Evolutionary conservation across 2,113 vertebrate species (phyloP).

Genomic region (Melanerpes formicivorus): DNA sequence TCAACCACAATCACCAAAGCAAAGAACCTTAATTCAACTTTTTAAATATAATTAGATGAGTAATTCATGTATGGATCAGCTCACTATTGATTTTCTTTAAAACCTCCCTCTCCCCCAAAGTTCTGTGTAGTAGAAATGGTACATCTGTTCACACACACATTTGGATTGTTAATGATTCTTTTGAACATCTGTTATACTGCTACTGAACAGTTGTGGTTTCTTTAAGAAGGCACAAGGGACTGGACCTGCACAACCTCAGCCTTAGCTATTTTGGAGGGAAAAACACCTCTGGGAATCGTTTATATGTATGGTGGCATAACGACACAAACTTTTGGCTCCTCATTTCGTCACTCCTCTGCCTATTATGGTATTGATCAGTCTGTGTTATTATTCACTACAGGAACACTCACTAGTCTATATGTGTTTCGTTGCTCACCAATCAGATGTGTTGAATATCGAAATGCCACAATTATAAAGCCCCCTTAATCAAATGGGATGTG

Average conservation of each 20-base stretch:
- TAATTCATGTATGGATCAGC: constrained; percentile 51
- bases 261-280: constrained; percentile 57
- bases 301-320: constrained; percentile 5
- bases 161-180: constrained; percentile 79
- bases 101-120: constrained; percentile 42
- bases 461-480: not conserved
- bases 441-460: constrained; percentile 5
- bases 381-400: constrained; percentile 8
- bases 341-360: constrained; percentile 36
- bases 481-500: not conserved
- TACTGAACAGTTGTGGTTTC: constrained; percentile 77
- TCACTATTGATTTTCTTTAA: constrained; percentile 71
- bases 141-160: constrained; percentile 77
- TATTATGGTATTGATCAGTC: constrained; percentile 25
- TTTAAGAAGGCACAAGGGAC: constrained; percentile 75
- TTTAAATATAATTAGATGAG: constrained; percentile 66
- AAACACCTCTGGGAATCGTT: constrained; percentile 55
- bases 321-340: constrained; percentile 44
- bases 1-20: constrained; percentile 40
- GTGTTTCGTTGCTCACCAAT: not conserved
- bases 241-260: constrained; percentile 70
- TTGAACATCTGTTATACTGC: constrained; percentile 77
- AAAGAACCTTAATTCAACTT: constrained; percentile 44
- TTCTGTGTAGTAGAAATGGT: constrained; percentile 69
- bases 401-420: not conserved